Evolutionary conservation across 2,113 vertebrate genomes (phyloP).

Genomic region (Pseudonaja textilis): DNA sequence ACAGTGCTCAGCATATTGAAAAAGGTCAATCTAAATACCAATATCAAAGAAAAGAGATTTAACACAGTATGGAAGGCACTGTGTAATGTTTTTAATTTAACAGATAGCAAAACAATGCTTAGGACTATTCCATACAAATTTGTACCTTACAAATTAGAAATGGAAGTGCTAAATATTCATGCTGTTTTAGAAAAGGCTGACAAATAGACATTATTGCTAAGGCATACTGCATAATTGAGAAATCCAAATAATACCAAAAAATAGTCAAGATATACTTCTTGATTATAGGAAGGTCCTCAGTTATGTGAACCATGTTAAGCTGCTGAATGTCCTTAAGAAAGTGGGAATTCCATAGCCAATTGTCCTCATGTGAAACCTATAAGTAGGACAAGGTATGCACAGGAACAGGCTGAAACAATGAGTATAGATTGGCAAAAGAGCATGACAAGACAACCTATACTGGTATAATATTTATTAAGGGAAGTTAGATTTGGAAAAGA

Average conservation of each 20-base stretch:
- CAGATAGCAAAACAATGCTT: not conserved
- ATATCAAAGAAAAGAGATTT: not conserved
- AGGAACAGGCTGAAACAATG: not conserved
- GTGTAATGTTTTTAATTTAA: not conserved
- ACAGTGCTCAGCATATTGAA: not conserved
- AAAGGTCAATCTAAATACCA: not conserved
- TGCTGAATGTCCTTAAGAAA: not conserved
- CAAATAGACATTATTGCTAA: not conserved
- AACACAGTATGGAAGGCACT: not conserved
- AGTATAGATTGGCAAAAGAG: not conserved
- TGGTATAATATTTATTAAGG: not conserved
- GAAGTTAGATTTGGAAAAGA: no score
- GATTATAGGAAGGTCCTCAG: not conserved
- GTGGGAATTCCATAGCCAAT: not conserved
- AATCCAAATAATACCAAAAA: not conserved
- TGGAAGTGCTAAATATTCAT: not conserved
- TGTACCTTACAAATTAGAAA: not conserved
- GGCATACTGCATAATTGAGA: not conserved
- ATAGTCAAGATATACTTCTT: not conserved
- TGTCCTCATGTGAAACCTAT: not conserved
- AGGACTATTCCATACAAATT: not conserved
- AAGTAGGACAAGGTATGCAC: not conserved
- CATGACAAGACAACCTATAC: not conserved
- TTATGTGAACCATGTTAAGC: not conserved
- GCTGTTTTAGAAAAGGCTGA: not conserved